Percentiles rank a stretch among this genome's conserved stretches.
These are phyloP conservation scores for Nematopogon swammerdamellus DNA, from an alignment of 2,888 invertebrate genomes.

Conservation along the genomic window DNA sequence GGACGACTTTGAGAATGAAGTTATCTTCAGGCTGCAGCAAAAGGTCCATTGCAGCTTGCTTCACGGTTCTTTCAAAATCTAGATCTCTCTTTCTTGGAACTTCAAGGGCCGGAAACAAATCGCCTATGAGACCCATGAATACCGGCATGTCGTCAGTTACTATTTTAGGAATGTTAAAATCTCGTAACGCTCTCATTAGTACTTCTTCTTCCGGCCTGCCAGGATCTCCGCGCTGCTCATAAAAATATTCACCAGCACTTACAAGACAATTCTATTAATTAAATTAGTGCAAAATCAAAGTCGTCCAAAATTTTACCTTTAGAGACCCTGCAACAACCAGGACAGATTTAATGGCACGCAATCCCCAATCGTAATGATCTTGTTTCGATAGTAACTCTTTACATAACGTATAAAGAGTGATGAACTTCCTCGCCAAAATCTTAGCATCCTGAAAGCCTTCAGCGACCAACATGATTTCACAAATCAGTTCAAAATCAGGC, in stretches of 20 bases:
- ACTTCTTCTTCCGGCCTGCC: constrained; percentile 87
- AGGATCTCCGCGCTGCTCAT: constrained; percentile 65
- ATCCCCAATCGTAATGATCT: constrained; percentile 97
- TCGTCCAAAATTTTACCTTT: too few species aligned
- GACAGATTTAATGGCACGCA: constrained; percentile 93
- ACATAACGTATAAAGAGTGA: constrained; percentile 88
- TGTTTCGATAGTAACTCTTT: constrained; percentile 87
- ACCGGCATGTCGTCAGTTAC: constrained; percentile 89
- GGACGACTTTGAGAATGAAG: constrained; percentile 84
- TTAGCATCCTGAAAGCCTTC: constrained; percentile 94
- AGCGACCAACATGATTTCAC: constrained; percentile 95
- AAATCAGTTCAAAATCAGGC: constrained; percentile 93
- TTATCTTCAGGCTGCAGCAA: constrained; percentile 93
- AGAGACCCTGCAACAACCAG: constrained; percentile 91
- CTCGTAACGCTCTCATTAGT: constrained; percentile 88
- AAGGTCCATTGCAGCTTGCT: constrained; percentile 76
- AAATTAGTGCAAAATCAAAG: too few species aligned
- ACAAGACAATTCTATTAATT: constrained; percentile 5
- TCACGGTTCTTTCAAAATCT: constrained; percentile 79
- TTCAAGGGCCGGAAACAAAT: constrained; percentile 88
- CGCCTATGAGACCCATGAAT: constrained; percentile 92
- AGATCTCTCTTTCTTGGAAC: constrained; percentile 84
- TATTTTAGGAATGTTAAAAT: constrained; percentile 94
- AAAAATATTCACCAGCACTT: too few species aligned
- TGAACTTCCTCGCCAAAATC: constrained; percentile 87